Conservation (phyloP, 2,797 vertebrate genomes). For the Allobates femoralis region DNA sequence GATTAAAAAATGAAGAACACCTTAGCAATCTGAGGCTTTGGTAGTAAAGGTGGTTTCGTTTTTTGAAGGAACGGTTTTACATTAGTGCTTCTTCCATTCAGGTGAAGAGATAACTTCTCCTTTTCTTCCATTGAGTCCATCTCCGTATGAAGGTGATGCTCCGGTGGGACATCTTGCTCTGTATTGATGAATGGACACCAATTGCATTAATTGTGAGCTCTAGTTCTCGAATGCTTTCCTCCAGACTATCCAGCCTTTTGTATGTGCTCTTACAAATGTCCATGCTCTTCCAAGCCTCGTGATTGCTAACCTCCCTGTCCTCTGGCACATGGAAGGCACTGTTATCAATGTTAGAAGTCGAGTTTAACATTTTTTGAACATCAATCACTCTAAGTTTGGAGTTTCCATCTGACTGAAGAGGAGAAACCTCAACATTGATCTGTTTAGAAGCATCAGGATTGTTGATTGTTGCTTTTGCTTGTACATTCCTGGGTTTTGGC, state of each 20-base stretch:
- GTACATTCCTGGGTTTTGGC: conserved; percentile 21
- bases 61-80: conserved; percentile 28
- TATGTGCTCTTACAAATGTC: conserved; percentile 81
- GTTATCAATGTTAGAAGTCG: neutral
- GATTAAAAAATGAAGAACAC: conserved; percentile 21
- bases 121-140: neutral
- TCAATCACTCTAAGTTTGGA: accelerated
- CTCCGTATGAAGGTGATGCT: neutral
- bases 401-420: accelerated
- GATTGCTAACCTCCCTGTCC: neutral
- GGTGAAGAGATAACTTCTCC: neutral
- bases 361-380: conserved; percentile 7
- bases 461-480: accelerated
- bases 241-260: conserved; percentile 85
- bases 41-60: conserved; percentile 80
- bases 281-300: conserved; percentile 10
- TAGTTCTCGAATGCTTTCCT: conserved; percentile 90
- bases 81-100: neutral
- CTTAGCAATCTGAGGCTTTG: conserved; percentile 78
- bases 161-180: conserved; percentile 25
- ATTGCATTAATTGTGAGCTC: conserved; percentile 89
- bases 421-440: neutral
- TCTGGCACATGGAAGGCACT: neutral
- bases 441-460: neutral
- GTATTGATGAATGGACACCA: conserved; percentile 69